Evolutionary conservation across 2,113 vertebrate genomes (phyloP).

Genomic region (Festucalex cinctus): DNA sequence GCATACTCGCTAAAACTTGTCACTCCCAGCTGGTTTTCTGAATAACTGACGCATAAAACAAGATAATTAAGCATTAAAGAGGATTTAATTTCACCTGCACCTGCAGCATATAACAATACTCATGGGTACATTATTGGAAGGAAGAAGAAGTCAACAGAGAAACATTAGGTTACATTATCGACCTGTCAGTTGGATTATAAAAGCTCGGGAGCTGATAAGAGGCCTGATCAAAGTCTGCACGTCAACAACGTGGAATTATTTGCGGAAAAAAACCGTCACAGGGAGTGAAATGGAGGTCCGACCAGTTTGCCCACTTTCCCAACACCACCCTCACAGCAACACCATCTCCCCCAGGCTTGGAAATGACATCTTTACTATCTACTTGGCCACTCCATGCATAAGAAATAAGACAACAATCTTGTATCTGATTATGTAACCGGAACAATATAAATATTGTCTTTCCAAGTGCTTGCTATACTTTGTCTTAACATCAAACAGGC

Average conservation of each 20-base stretch:
- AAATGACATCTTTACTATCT: not conserved
- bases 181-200: slow-evolving; percentile 43
- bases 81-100: too few relatives aligned
- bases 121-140: not conserved
- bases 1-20: too few relatives aligned
- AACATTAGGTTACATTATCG: slow-evolving; percentile 30
- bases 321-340: slow-evolving; percentile 37
- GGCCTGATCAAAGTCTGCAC: slow-evolving; percentile 31
- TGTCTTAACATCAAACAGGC: not conserved
- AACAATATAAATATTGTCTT: not conserved
- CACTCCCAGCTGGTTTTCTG: too few relatives aligned
- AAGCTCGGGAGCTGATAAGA: slow-evolving; percentile 47
- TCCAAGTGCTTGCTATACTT: not conserved
- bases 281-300: slow-evolving; percentile 20
- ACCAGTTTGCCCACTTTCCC: slow-evolving; percentile 55
- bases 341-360: slow-evolving; percentile 26
- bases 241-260: not conserved
- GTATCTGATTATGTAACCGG: not conserved
- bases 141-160: not conserved
- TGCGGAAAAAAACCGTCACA: not conserved
- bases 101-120: too few relatives aligned
- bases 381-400: not conserved
- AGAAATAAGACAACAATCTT: not conserved
- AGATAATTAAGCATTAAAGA: not conserved
- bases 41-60: too few relatives aligned